A percentile compares a stretch with the other conserved stretches of the same genome.
phyloP scores from a whole-genome alignment of 2,113 vertebrate species.

The Gasterosteus aculeatus region DNA sequence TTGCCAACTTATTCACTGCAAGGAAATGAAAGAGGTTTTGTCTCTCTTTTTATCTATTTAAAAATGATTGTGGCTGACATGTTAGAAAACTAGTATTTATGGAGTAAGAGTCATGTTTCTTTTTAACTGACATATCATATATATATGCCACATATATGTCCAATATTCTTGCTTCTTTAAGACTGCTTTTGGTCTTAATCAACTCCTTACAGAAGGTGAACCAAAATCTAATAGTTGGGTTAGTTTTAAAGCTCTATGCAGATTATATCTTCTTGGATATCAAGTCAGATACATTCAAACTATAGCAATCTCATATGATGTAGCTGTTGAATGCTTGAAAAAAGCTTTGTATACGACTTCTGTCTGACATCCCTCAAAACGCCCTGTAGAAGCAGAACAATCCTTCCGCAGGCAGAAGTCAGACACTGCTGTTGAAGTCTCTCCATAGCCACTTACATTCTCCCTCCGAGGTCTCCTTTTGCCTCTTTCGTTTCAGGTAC shows the following conservation, averaged over 20 bases:
- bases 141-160: too few species aligned
- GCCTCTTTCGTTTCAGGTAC: neutral
- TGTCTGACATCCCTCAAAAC: constrained; percentile 13
- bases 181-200: neutral
- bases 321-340: neutral
- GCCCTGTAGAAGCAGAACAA: constrained; percentile 12
- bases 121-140: neutral
- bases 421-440: neutral
- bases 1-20: neutral
- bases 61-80: neutral
- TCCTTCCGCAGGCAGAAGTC: neutral
- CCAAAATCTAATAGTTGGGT: neutral
- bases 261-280: neutral
- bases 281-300: neutral
- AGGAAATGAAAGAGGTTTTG: neutral
- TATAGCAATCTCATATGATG: neutral
- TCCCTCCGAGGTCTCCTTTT: neutral
- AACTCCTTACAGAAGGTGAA: neutral
- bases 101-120: neutral
- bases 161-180: neutral
- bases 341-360: neutral
- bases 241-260: neutral
- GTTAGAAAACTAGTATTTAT: neutral
- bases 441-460: constrained; percentile 49
- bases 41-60: neutral